Conservation (phyloP, 1,140 invertebrate genomes). For the Octopus sinensis region DNA sequence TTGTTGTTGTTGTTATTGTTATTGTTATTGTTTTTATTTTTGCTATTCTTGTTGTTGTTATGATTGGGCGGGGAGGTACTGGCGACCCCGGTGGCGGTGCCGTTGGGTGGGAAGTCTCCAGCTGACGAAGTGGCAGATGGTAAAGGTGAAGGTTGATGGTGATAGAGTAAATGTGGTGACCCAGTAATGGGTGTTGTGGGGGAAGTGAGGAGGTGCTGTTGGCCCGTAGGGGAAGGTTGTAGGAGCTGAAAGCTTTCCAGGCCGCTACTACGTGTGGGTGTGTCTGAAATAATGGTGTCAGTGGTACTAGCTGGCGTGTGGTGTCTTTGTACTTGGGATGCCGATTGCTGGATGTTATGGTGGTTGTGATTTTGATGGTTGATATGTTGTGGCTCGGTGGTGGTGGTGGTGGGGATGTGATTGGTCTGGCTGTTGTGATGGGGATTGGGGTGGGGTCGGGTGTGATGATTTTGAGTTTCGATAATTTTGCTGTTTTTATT, state of each 20-base stretch:
- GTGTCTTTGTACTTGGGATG: background rate
- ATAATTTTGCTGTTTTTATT: background rate
- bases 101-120: background rate
- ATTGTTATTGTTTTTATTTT: background rate
- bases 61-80: background rate
- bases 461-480: background rate
- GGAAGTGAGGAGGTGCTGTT: background rate
- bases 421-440: background rate
- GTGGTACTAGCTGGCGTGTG: background rate
- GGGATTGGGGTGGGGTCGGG: background rate
- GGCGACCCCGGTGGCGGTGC: background rate
- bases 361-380: background rate
- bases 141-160: background rate
- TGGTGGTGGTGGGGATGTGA: background rate
- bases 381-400: background rate
- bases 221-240: background rate
- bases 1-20: background rate
- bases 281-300: background rate
- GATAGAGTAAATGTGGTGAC: background rate
- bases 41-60: background rate
- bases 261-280: background rate
- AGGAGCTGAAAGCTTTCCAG: background rate
- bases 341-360: background rate
- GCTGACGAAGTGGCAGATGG: background rate
- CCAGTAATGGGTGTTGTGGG: background rate